Evolutionary conservation across 2,113 vertebrate genomes (phyloP).

Genomic region (Ploceus nigricollis): DNA sequence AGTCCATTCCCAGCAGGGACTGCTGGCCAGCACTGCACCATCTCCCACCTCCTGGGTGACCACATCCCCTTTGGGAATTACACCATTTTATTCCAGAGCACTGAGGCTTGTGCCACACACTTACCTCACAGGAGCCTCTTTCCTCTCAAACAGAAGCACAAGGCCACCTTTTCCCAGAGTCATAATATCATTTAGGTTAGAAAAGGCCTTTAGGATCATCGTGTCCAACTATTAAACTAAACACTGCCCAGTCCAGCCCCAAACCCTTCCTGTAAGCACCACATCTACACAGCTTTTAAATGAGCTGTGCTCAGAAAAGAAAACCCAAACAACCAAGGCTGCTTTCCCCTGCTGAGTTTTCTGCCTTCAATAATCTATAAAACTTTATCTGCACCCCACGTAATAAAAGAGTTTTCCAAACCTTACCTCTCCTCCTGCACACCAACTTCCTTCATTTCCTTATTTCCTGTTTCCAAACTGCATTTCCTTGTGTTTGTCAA

Average conservation of each 20-base stretch:
- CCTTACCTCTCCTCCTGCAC: background rate
- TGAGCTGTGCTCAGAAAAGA: background rate
- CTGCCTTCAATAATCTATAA: accelerated
- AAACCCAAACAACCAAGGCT: background rate
- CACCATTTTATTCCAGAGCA: accelerated
- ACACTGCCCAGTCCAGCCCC: background rate
- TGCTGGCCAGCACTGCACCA: accelerated
- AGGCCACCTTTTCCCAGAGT: background rate
- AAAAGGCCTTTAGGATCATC: background rate
- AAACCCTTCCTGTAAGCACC: background rate
- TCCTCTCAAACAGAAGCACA: background rate
- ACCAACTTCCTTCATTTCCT: background rate
- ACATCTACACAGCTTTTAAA: background rate
- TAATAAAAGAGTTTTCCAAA: background rate
- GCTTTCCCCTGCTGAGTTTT: background rate
- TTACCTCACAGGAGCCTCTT: background rate
- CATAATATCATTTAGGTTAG: background rate
- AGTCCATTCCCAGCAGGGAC: accelerated
- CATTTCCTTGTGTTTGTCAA: background rate
- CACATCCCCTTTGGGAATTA: accelerated
- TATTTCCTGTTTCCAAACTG: background rate
- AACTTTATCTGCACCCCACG: background rate
- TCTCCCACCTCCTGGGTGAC: accelerated
- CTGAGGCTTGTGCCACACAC: accelerated
- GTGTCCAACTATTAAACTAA: background rate